Conservation (phyloP, 2,113 vertebrate species). For the Tiliqua scincoides region DNA sequence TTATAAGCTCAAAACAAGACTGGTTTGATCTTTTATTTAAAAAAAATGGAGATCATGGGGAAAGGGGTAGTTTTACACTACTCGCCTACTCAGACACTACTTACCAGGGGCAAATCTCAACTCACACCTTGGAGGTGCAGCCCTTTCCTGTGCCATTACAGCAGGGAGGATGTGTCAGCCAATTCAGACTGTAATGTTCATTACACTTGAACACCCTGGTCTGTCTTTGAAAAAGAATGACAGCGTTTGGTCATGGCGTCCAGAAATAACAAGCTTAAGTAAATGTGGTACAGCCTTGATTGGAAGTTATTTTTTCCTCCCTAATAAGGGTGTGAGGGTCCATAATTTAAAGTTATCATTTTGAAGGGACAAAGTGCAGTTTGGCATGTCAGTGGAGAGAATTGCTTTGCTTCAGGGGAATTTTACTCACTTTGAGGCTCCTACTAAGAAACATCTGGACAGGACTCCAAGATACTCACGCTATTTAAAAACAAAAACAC, state of each 20-base stretch:
- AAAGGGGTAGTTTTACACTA: background rate
- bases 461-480: no score
- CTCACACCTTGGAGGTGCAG: background rate
- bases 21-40: background rate
- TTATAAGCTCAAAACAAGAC: conserved; percentile 4
- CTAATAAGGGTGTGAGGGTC: background rate
- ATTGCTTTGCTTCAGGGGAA: background rate
- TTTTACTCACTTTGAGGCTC: background rate
- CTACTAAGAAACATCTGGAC: no score
- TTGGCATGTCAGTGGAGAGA: no score
- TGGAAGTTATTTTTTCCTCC: background rate
- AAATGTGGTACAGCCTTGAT: background rate
- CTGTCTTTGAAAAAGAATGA: background rate
- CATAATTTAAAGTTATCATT: background rate
- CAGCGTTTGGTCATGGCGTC: background rate
- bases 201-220: background rate
- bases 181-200: background rate
- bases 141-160: background rate
- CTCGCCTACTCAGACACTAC: background rate
- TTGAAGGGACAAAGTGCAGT: no score
- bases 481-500: no score
- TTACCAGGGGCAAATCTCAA: background rate
- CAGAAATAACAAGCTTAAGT: background rate
- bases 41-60: background rate
- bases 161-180: background rate